Evolutionary conservation across 2,888 invertebrate species (phyloP), one percentile per base, ranked within the genome.

Genomic region (Esperia sulphurella): DNA sequence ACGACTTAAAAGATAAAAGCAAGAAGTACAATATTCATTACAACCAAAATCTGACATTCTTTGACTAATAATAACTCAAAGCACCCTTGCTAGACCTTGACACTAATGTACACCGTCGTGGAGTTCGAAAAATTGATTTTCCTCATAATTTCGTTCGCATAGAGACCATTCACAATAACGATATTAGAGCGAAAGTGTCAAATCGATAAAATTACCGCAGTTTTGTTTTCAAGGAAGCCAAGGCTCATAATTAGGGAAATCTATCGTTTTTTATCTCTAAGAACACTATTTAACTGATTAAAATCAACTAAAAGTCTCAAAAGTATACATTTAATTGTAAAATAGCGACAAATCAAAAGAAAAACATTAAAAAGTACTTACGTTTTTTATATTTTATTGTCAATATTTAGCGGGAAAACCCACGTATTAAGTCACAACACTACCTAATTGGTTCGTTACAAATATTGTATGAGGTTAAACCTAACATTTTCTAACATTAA

Each of bases 151-250:
- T 63, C 65, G 61, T 71, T 79, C 59, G 63, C 78, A 71, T 79
- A 75, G 75, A 71, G 74, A 83, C 79, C 66, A 61, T 70, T 63
- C 63, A 72, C 68, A 75, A 74, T 65, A 67, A 59, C 61, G 68
- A 71, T 71, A 80, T 77, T 69, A 63, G 69, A 71, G 73, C 75
- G 61, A 76, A 75, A 70, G 75, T 79, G 79, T 78, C 76, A 69
- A 90, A 90, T 90, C 90, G 82, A 90, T 90, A 90, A 89, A 88
- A 84, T 83, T 89, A 88, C 90, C 90, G 90, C 90, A 90, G 88
- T 89, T 88, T 78, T 81, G 78, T 79, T 79, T 79, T 79, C 71
- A 75, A 73, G 74, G 75, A 73, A 80, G 72, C 63, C 55, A 58
- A 56, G 45, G 1, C 8, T 1, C 10, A 31, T 31, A 31, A 5